Conservation (phyloP, 2,888 invertebrate genomes). For the Nemotelus pantherinus region DNA sequence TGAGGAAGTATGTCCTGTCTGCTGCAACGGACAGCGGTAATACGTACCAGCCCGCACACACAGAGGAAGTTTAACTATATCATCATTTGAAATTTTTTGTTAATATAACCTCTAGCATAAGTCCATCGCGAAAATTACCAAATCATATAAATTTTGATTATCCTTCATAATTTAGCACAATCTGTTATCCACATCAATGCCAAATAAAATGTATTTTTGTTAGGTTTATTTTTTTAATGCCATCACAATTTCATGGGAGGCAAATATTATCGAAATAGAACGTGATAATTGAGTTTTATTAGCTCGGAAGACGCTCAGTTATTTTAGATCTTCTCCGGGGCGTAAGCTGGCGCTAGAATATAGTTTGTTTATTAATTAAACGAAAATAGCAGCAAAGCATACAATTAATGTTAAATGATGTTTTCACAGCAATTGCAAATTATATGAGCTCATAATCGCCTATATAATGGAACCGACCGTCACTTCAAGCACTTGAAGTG, state of each 20-base stretch:
- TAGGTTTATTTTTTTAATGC: not conserved
- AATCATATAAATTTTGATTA: not conserved
- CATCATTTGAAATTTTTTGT: not conserved
- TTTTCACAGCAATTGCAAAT: no score
- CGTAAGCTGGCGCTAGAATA: no score
- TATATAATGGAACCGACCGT: no score
- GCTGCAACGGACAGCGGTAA: slow-evolving; percentile 59
- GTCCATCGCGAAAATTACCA: slow-evolving; percentile 15
- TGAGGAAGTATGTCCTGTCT: slow-evolving; percentile 74
- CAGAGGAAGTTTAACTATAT: slow-evolving; percentile 57
- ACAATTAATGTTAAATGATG: no score
- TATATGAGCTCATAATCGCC: no score
- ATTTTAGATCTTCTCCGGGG: no score
- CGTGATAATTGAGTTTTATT: slow-evolving; percentile 17
- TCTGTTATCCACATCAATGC: not conserved
- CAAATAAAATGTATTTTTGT: slow-evolving; percentile 20
- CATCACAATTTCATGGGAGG: not conserved
- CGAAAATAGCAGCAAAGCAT: no score
- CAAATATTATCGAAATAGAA: slow-evolving; percentile 9
- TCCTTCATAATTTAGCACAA: not conserved
- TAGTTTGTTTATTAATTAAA: no score
- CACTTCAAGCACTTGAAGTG: no score
- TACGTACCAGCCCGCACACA: slow-evolving; percentile 61
- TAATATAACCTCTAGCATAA: slow-evolving; percentile 2
- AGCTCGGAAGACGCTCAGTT: not conserved